Base-by-base conservation (phyloP, 92 coral and sea anemone genomes). In the Phenganax marumi region DNA sequence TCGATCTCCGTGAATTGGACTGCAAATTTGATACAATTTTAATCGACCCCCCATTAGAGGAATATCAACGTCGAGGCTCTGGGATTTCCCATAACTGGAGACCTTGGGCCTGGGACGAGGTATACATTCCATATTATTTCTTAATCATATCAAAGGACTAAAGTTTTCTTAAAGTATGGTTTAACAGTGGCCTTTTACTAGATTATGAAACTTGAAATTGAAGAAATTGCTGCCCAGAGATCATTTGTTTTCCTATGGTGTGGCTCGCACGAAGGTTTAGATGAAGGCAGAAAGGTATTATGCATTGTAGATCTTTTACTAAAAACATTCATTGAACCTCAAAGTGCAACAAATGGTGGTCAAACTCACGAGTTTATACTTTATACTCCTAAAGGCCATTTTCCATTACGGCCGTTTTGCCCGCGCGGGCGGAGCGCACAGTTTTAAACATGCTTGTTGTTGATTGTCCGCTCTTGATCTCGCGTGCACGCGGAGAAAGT, bases 91-190 rank as follows among this genome's bases (percentile, higher is more conserved):
- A 92, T 85, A 96, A 88, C 93, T 96, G 97, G 97, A 91, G 89
- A 65, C 97, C 99, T 12, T 96, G 99, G 99, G 91, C 91, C 50
- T 96, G 99, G 99, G 99, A 96, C 9, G 99, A 96, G 91, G 99
- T 92, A 9, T 66, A 18, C 1, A 25, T 17, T 5, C 2, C 43
- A 33, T 5, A 33, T 33, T 33, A 2, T 33, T 33, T 33, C 43
- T 33, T 33, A 33, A 33, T 1, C 2, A 33, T 33, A 33, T 33
- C 43, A 33, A 33, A 33, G 43, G 43, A 33, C 43, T 33, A 33
- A 33, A 33, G 43, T 33, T 33, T 33, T 33, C 43, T 33, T 2
- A 33, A 33, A 33, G 5, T 33, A 33, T 33, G 43, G 43, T 33
- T 33, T 33, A 33, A 33, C 5, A 33, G 5, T 19, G 53, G 19